A percentile compares a stretch with the other conserved stretches of the same genome.
These are phyloP conservation scores for Alsophila aescularia DNA, from an alignment of 2,888 invertebrate genomes.

Conservation along the genomic window DNA sequence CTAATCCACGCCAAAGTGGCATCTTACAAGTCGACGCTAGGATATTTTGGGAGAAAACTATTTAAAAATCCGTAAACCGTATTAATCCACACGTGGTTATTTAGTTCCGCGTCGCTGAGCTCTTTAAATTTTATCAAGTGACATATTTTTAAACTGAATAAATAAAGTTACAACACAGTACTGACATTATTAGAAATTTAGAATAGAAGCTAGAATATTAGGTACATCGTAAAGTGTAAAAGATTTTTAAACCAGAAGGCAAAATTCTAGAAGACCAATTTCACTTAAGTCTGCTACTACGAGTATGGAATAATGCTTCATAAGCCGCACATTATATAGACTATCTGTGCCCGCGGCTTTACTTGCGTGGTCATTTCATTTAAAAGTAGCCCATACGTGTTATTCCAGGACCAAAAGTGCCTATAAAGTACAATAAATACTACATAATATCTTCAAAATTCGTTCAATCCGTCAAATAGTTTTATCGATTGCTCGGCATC, in stretches of 20 bases:
- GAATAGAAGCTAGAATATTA: too few species aligned
- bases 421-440: too few species aligned
- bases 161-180: not conserved
- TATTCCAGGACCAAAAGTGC: too few species aligned
- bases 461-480: too few species aligned
- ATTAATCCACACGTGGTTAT: conserved; percentile 45
- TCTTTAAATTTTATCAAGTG: not conserved
- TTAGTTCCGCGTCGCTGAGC: conserved; percentile 33
- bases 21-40: conserved; percentile 40
- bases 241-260: not conserved
- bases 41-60: conserved; percentile 51
- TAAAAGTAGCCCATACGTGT: too few species aligned
- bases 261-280: not conserved
- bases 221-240: too few species aligned
- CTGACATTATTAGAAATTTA: too few species aligned
- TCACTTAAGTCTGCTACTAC: not conserved
- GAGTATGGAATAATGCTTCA: not conserved
- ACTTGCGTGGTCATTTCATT: too few species aligned
- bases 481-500: too few species aligned
- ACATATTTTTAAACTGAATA: not conserved
- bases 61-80: conserved; percentile 50
- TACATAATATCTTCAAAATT: too few species aligned
- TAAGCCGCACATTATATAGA: not conserved
- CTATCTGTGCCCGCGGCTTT: conserved; percentile 2
- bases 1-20: conserved; percentile 41